Base-by-base conservation (phyloP, 2,888 invertebrate species). In the Phoronis australis region DNA sequence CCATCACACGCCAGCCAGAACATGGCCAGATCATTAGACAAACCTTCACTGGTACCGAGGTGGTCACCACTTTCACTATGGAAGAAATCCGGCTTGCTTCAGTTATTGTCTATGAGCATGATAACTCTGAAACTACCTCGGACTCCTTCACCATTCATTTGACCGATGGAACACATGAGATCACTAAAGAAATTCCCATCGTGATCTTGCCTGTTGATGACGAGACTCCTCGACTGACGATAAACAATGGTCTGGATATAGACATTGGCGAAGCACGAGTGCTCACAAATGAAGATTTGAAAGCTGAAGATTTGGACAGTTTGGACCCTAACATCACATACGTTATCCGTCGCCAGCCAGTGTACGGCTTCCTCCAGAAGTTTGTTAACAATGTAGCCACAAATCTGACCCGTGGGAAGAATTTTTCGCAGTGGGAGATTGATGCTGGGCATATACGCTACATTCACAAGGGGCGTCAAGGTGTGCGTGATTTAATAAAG, bases 201-300 rank as follows among this genome's bases (percentile, higher is more conserved):
- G 65, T 64, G 35, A 61, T 77, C 9, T 60, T 75, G 24, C 72
- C 77, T 3, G 69, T 76, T 3, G 76, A 77, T 57, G 77, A 77
- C 59, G 76, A 77, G 54, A 69, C 74, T 0, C 77, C 77, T 1
- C 55, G 70, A 42, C 62, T 77, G 3, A 61, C 64, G 15, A 63
- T 73, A 40, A 77, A 77, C 57, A 69, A 66, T 48, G 76, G 76
- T n/a, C 53, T 77, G 25, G 66, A 73, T 37, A 62, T 77, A 25
- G 65, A 69, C 27, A 51, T 63, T 3, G 73, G 73, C 3, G 71
- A 73, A 50, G 59, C 58, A 1, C 64, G 64, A 51, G 46, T 60
- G 2, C 73, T 76, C 42, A 69, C 66, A 2, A 68, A 71, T 47
- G 55, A 64, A 20, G 56, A 62, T 27, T 60, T 76, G 1, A 65